These are phyloP conservation scores for Pterophyllum scalare DNA, from an alignment of 2,113 vertebrate species.

Conservation along the genomic window DNA sequence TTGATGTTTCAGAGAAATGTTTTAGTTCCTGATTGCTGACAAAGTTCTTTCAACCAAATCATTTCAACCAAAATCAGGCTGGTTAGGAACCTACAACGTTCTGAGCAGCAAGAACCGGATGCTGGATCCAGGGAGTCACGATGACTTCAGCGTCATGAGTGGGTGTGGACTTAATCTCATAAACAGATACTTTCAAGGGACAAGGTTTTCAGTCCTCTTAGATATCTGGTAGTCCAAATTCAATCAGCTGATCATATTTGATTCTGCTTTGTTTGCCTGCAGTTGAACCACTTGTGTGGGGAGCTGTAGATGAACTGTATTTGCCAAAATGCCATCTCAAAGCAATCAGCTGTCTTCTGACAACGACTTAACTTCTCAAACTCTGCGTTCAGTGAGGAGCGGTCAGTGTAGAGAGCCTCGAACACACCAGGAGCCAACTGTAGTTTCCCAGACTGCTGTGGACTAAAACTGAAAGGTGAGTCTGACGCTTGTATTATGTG, in stretches of 20 bases:
- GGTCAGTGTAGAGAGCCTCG: neutral
- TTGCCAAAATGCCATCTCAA: neutral
- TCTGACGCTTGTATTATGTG: neutral
- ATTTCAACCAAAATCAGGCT: neutral
- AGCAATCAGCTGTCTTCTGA: neutral
- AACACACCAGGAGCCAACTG: neutral
- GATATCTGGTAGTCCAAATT: neutral
- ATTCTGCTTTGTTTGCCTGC: neutral
- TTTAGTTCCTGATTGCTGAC: neutral
- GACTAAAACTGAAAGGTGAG: neutral
- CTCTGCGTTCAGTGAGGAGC: neutral
- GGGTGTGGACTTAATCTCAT: neutral
- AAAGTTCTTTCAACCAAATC: neutral
- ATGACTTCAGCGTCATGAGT: neutral
- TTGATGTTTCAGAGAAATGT: neutral
- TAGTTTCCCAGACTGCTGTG: neutral
- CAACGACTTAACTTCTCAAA: too few species aligned
- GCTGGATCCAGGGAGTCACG: neutral
- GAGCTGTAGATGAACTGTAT: neutral
- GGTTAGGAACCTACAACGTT: neutral
- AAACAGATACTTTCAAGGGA: neutral
- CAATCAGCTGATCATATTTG: neutral
- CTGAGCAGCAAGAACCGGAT: neutral
- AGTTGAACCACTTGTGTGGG: neutral
- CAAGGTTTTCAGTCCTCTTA: neutral